Conservation (phyloP, 2,888 invertebrate genomes). For the Drosophila paramelanica region DNA sequence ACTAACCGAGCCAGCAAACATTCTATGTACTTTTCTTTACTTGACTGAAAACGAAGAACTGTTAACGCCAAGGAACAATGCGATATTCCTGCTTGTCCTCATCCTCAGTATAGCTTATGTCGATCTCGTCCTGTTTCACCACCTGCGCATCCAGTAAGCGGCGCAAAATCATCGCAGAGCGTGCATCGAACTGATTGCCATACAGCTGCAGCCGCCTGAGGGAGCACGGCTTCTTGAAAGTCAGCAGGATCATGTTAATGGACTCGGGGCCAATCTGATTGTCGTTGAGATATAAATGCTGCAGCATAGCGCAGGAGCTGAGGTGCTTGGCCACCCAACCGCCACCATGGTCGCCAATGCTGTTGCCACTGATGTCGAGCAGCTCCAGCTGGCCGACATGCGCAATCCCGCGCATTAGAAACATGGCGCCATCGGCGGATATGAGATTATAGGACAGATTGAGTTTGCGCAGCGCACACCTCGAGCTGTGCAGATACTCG, state of each 20-base stretch:
- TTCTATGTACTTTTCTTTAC: too few species aligned
- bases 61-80: conserved; percentile 69
- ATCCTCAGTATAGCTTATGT: conserved; percentile 74
- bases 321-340: conserved; percentile 77
- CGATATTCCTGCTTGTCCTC: conserved; percentile 67
- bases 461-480: conserved; percentile 61
- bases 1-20: not conserved
- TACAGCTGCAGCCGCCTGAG: conserved; percentile 69
- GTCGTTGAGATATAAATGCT: conserved; percentile 71
- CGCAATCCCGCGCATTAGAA: conserved; percentile 71
- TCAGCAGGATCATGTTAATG: conserved; percentile 72
- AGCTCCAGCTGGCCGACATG: conserved; percentile 56
- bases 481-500: conserved; percentile 68
- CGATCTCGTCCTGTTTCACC: conserved; percentile 64
- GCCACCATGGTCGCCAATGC: conserved; percentile 80
- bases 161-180: conserved; percentile 68
- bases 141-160: conserved; percentile 74
- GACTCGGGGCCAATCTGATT: conserved; percentile 74
- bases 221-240: conserved; percentile 77
- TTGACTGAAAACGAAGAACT: not conserved
- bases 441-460: conserved; percentile 79
- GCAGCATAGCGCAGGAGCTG: conserved; percentile 64
- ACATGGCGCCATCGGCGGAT: conserved; percentile 71
- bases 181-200: conserved; percentile 76
- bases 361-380: conserved; percentile 78